Evolutionary conservation across 2,797 vertebrate genomes (phyloP).

Genomic region (Spizella passerina): DNA sequence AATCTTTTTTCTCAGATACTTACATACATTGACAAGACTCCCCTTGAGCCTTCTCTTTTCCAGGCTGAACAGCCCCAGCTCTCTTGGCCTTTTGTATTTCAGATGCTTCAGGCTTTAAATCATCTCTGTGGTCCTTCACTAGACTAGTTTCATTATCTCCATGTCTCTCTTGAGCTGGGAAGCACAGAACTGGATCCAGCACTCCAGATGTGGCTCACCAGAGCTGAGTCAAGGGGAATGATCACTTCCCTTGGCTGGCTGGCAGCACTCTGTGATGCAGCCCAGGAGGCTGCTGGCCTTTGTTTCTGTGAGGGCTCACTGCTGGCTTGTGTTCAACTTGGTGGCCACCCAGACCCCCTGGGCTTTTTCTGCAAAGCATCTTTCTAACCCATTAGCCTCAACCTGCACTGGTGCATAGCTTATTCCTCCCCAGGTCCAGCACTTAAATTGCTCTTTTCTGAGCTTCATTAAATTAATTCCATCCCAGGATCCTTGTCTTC

Average conservation of each 20-base stretch:
- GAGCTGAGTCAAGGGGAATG: fast-evolving
- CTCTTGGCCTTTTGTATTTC: not conserved
- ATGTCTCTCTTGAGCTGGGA: not conserved
- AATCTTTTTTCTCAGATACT: not conserved
- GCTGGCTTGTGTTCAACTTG: not conserved
- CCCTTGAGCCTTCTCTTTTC: not conserved
- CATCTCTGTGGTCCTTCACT: not conserved
- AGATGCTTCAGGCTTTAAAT: not conserved
- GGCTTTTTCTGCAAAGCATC: not conserved
- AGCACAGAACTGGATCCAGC: not conserved
- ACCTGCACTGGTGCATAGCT: not conserved
- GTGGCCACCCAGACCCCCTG: fast-evolving
- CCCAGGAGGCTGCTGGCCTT: not conserved
- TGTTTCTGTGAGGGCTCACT: not conserved
- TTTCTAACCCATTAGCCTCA: not conserved
- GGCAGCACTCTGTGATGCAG: not conserved
- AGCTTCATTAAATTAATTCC: not conserved
- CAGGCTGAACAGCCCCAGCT: not conserved
- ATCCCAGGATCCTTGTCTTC: not conserved
- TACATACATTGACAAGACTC: not conserved
- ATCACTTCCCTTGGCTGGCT: not conserved
- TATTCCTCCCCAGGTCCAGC: not conserved
- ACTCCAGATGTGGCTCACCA: not conserved
- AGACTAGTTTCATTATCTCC: not conserved
- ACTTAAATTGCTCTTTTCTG: not conserved